These are phyloP conservation scores for Leptinotarsa undecemlineata DNA, from an alignment of 1,140 invertebrate genomes.

Conservation along the genomic window DNA sequence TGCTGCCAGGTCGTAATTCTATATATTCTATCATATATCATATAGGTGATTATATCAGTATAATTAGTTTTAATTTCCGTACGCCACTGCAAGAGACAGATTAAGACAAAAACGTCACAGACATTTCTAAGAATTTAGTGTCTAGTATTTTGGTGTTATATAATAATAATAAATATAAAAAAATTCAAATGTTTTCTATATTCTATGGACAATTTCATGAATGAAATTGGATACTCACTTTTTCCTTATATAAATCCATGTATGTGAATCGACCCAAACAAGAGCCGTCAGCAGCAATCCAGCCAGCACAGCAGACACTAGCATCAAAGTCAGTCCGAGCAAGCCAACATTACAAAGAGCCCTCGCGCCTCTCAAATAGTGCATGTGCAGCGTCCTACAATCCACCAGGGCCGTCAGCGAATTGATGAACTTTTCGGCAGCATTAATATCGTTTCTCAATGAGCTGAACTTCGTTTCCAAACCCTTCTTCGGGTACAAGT, in stretches of 20 bases:
- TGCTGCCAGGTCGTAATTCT: too few species aligned
- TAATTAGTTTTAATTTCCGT: too few species aligned
- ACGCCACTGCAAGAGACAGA: too few species aligned
- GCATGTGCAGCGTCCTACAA: slow-evolving; percentile 76
- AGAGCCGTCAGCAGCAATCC: slow-evolving; percentile 88
- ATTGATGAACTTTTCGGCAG: slow-evolving; percentile 64
- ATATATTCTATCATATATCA: too few species aligned
- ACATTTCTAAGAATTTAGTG: too few species aligned
- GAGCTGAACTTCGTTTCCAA: slow-evolving; percentile 57
- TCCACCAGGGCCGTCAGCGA: slow-evolving; percentile 73
- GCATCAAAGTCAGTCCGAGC: slow-evolving; percentile 80
- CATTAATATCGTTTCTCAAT: slow-evolving; percentile 71
- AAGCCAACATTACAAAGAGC: slow-evolving; percentile 81
- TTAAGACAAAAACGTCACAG: too few species aligned
- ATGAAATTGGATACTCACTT: slow-evolving; percentile 62
- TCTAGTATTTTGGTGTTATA: too few species aligned
- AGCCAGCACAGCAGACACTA: slow-evolving; percentile 79
- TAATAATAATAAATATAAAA: too few species aligned
- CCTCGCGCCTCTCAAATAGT: slow-evolving; percentile 75
- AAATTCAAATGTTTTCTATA: not conserved
- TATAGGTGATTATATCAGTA: too few species aligned
- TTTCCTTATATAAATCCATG: slow-evolving; percentile 94
- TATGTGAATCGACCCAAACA: slow-evolving; percentile 92
- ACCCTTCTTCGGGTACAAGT: slow-evolving; percentile 60
- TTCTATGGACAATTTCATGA: not conserved